Evolutionary conservation across 2,888 invertebrate genomes (phyloP).

Genomic region (Coecobrya sp.): DNA sequence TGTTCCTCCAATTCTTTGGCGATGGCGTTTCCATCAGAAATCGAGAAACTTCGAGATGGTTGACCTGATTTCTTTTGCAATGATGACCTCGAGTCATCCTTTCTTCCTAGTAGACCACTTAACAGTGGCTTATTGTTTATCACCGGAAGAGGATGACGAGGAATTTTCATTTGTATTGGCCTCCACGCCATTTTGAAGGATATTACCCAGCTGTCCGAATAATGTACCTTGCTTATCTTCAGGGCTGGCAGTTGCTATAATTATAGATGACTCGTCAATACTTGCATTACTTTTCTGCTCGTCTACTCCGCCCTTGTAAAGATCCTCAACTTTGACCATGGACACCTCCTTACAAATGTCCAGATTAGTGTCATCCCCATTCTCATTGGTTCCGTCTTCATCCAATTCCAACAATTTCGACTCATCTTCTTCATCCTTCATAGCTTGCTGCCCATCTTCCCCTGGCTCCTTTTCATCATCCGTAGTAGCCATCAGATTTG

Average conservation of each 20-base stretch:
- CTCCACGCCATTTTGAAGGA: constrained; percentile 60
- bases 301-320: constrained; percentile 58
- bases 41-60: constrained; percentile 44
- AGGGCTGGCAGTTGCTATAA: not conserved
- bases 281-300: constrained; percentile 70
- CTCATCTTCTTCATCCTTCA: constrained; percentile 25
- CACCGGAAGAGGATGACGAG: constrained; percentile 2
- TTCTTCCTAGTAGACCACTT: constrained; percentile 27
- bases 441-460: not conserved
- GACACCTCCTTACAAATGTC: not conserved
- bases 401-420: constrained; percentile 23
- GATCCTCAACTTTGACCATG: not conserved
- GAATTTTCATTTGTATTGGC: constrained; percentile 44
- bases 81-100: constrained; percentile 2
- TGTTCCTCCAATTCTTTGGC: constrained; percentile 74
- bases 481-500: not conserved
- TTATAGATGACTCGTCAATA: constrained; percentile 34
- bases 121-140: constrained; percentile 40
- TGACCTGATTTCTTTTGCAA: constrained; percentile 8
- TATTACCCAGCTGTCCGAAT: not conserved
- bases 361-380: constrained; percentile 29
- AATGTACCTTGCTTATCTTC: not conserved
- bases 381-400: constrained; percentile 37
- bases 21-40: constrained; percentile 68
- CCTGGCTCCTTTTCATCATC: constrained; percentile 52